Percentiles rank a stretch among this genome's conserved stretches.
These are phyloP conservation scores for Macropodus opercularis DNA, from an alignment of 2,797 vertebrate species.

Conservation along the genomic window DNA sequence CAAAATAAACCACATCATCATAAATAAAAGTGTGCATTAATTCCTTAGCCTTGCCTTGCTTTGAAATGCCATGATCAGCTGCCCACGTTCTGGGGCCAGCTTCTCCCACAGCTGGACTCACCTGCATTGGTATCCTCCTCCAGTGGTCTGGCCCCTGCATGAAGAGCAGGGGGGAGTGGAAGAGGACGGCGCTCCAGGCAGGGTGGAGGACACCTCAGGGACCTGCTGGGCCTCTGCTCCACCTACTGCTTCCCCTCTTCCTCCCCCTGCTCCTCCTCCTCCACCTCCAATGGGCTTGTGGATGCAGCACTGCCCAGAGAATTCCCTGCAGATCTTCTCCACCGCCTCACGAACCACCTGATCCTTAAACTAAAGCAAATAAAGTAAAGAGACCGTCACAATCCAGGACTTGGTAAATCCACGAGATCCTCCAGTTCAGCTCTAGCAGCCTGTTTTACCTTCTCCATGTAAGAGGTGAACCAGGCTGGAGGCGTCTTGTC, in stretches of 20 bases:
- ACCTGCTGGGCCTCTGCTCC: conserved; percentile 65
- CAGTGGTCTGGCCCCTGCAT: conserved; percentile 87
- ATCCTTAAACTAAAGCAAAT: conserved; percentile 87
- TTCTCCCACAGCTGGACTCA: no score
- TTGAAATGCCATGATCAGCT: no score
- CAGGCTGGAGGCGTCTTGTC: conserved; percentile 90
- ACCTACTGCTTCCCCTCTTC: conserved; percentile 49
- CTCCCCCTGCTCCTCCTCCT: conserved; percentile 24
- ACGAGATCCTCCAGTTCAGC: background rate
- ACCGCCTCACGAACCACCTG: conserved; percentile 94
- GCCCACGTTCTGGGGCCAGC: no score
- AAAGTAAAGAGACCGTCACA: background rate
- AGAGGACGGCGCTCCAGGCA: conserved; percentile 84
- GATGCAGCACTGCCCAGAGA: conserved; percentile 89
- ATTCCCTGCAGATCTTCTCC: conserved; percentile 91
- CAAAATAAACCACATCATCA: no score
- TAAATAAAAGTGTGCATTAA: no score
- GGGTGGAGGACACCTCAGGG: conserved; percentile 74
- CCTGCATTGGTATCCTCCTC: conserved; percentile 97
- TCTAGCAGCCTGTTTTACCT: conserved; percentile 73
- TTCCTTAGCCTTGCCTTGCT: no score
- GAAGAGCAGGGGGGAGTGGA: conserved; percentile 89
- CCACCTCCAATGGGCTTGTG: conserved; percentile 79
- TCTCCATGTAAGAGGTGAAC: conserved; percentile 96
- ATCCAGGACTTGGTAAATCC: no score